phyloP scores from a whole-genome alignment of 1,140 invertebrate species.

The Phenacoccus solenopsis region DNA sequence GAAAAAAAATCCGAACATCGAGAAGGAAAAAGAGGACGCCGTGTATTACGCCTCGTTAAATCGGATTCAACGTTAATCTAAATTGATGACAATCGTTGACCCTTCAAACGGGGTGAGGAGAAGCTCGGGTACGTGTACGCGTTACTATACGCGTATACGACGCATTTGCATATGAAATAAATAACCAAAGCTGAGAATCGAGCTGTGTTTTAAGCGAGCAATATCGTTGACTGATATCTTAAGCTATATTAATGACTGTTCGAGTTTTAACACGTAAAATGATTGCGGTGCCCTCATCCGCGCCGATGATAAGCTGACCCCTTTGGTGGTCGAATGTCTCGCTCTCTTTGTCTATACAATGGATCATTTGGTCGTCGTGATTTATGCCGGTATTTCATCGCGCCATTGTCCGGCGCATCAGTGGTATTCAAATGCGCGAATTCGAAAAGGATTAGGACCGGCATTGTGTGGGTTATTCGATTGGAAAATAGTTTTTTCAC shows the following conservation, averaged over 20 bases:
- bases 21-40: background rate
- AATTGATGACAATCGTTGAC: conserved; percentile 13
- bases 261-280: conserved; percentile 4
- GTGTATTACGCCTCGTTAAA: background rate
- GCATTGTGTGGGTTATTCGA: background rate
- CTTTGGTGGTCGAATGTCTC: background rate
- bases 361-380: background rate
- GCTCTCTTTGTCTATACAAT: background rate
- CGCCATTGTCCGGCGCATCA: background rate
- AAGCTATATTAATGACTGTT: conserved; percentile 14
- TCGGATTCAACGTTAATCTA: background rate
- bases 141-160: background rate
- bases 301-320: conserved; percentile 1
- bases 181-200: background rate
- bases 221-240: conserved; percentile 18
- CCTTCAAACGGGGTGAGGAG: too few species aligned
- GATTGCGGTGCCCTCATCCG: conserved; percentile 5
- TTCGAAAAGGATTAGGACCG: background rate
- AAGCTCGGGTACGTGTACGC: background rate
- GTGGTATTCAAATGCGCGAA: background rate
- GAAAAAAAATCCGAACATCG: background rate
- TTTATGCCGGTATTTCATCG: background rate
- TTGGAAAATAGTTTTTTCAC: too few species aligned
- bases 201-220: conserved; percentile 10
- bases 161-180: conserved; percentile 15